These are phyloP conservation scores for Pristionchus exspectatus DNA, from an alignment of 2,888 invertebrate genomes.

Conservation along the genomic window DNA sequence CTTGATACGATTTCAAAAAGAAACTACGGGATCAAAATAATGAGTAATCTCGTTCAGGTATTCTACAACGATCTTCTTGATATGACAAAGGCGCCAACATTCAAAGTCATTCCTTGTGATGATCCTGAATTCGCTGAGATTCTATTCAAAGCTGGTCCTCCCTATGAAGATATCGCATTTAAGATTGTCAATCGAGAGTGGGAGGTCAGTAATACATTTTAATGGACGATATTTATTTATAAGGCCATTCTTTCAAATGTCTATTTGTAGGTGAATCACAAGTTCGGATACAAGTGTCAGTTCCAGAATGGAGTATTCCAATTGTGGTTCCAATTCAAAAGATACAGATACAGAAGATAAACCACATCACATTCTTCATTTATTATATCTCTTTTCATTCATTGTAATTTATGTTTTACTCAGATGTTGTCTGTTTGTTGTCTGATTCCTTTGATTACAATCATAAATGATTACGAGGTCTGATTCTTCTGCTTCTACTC, in stretches of 20 bases:
- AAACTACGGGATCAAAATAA: not conserved
- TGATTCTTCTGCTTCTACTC: not conserved
- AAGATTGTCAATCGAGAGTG: slow-evolving; percentile 95
- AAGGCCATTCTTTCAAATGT: not conserved
- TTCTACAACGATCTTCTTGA: slow-evolving; percentile 99
- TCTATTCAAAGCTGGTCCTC: slow-evolving; percentile 96
- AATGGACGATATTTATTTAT: slow-evolving; percentile 81
- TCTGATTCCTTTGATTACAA: not conserved
- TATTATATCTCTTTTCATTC: not conserved
- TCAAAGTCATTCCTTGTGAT: slow-evolving; percentile 85
- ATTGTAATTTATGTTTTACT: slow-evolving; percentile 41
- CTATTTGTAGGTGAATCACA: slow-evolving; percentile 83
- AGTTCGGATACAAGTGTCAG: slow-evolving; percentile 97
- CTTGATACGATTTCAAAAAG: not conserved
- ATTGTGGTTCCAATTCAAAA: slow-evolving; percentile 99
- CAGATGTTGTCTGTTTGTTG: slow-evolving; percentile 30
- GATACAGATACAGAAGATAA: slow-evolving; percentile 91
- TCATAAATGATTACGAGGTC: slow-evolving; percentile 37
- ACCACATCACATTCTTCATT: not conserved
- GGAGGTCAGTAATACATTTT: slow-evolving; percentile 83
- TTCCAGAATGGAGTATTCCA: slow-evolving; percentile 99
- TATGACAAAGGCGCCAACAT: slow-evolving; percentile 92
- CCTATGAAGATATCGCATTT: slow-evolving; percentile 87
- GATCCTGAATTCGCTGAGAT: slow-evolving; percentile 95
- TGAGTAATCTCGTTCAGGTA: slow-evolving; percentile 82